Conservation (phyloP, 2,797 vertebrate genomes). For the Channa striata region DNA sequence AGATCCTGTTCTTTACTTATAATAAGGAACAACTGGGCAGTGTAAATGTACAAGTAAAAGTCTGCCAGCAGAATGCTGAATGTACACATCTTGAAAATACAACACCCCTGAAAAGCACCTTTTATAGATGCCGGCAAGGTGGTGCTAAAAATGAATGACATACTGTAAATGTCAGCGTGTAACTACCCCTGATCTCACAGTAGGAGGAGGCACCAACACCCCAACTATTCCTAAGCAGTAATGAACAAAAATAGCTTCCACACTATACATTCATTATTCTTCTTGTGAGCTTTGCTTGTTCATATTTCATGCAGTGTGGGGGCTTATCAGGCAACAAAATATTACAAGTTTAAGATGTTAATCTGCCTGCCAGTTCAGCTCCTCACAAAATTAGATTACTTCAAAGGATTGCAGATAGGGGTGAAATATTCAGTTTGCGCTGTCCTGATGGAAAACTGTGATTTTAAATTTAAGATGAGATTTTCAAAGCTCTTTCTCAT, state of each 20-base stretch:
- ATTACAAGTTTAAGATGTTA: constrained; percentile 54
- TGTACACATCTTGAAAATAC: too few relatives aligned
- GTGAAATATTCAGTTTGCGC: constrained; percentile 45
- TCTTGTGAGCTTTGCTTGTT: constrained; percentile 25
- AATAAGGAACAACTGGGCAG: too few relatives aligned
- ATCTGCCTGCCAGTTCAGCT: constrained; percentile 49
- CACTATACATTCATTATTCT: constrained; percentile 25
- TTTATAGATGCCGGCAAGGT: too few relatives aligned
- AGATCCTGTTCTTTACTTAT: too few relatives aligned
- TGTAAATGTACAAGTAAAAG: too few relatives aligned
- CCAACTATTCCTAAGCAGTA: constrained; percentile 11
- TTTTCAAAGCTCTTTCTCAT: constrained; percentile 42
- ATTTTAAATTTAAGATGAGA: constrained; percentile 56
- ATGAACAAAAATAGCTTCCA: constrained; percentile 38
- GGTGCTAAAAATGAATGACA: too few relatives aligned
- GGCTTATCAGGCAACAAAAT: constrained; percentile 51
- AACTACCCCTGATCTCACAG: not conserved
- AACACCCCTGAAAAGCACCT: too few relatives aligned
- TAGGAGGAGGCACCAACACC: not conserved
- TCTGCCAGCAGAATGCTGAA: too few relatives aligned
- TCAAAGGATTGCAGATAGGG: constrained; percentile 58
- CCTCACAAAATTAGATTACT: constrained; percentile 48
- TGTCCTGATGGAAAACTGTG: constrained; percentile 41
- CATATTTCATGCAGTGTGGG: constrained; percentile 49
- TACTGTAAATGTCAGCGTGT: not conserved